These are phyloP conservation scores for Equus przewalskii DNA, from an alignment of 2,113 vertebrate species.

Conservation along the genomic window DNA sequence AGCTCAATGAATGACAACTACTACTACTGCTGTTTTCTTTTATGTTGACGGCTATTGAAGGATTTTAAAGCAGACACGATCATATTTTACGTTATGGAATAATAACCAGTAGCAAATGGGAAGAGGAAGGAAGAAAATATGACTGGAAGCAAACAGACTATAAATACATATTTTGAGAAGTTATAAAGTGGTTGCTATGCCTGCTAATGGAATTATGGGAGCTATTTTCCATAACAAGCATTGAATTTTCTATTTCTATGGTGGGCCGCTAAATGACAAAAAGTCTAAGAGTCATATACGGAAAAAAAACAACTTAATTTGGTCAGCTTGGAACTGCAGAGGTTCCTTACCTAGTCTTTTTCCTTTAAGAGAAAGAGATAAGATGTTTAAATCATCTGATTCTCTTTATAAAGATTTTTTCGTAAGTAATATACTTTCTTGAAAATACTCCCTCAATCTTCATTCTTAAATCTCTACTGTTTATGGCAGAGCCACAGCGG, in stretches of 20 bases:
- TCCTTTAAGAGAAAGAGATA: not conserved
- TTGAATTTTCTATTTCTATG: not conserved
- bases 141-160: constrained; percentile 22
- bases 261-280: not conserved
- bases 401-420: not conserved
- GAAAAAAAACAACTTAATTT: constrained; percentile 59
- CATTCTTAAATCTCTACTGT: not conserved
- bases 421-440: not conserved
- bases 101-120: not conserved
- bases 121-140: constrained; percentile 4
- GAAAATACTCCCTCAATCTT: not conserved
- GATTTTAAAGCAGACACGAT: not conserved
- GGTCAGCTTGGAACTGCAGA: not conserved
- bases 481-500: not conserved
- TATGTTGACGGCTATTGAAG: not conserved
- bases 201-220: constrained; percentile 38
- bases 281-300: not conserved
- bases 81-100: constrained; percentile 22
- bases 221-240: constrained; percentile 33
- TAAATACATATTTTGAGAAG: constrained; percentile 9
- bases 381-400: constrained; percentile 52
- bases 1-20: not conserved
- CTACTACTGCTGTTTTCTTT: not conserved
- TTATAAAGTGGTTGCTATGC: not conserved
- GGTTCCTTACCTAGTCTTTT: not conserved